Percentiles rank a stretch among this genome's conserved stretches.
phyloP scores from a whole-genome alignment of 2,888 invertebrate species.

The Brachyptera putata region DNA sequence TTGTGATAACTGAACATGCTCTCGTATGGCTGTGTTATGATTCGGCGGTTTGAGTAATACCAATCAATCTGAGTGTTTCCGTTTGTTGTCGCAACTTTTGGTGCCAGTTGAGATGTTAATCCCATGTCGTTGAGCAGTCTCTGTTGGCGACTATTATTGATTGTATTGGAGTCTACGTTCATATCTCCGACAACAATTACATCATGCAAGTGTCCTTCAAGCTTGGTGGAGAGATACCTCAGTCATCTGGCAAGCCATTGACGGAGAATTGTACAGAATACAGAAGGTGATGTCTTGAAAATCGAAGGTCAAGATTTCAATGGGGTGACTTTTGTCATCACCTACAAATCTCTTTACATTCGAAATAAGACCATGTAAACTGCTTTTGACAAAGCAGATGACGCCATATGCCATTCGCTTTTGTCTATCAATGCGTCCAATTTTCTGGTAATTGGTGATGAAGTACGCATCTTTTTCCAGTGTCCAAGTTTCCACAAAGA shows the following conservation, averaged over 20 bases:
- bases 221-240: neutral
- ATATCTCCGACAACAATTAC: slow-evolving; percentile 1
- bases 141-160: neutral
- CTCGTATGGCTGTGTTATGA: neutral
- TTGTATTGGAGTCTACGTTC: neutral
- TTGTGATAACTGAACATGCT: neutral
- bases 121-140: neutral
- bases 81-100: neutral
- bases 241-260: neutral
- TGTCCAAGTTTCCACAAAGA: slow-evolving; percentile 4
- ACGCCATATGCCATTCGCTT: neutral
- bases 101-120: neutral
- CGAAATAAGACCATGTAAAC: neutral
- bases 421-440: slow-evolving; percentile 6
- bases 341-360: neutral
- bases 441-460: neutral
- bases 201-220: neutral
- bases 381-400: neutral
- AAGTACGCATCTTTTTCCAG: neutral
- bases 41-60: neutral
- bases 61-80: slow-evolving; percentile 9
- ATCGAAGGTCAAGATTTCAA: neutral
- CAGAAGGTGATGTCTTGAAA: neutral
- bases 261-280: slow-evolving; percentile 2
- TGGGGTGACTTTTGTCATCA: neutral